Conservation (phyloP, 1,140 invertebrate species). For the Carcinoscorpius rotundicauda region DNA sequence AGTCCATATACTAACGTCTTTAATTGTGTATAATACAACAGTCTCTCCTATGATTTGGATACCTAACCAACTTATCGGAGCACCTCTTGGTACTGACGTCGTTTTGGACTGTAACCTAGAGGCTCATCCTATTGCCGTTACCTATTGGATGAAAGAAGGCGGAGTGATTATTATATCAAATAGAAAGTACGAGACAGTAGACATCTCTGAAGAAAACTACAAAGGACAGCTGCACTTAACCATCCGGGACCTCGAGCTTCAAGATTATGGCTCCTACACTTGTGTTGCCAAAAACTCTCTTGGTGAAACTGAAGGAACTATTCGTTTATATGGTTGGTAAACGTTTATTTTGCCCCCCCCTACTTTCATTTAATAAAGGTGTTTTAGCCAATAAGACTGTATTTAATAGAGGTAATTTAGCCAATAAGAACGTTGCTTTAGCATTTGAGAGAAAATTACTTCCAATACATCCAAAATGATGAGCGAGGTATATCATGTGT, state of each 20-base stretch:
- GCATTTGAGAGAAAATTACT: too few species aligned
- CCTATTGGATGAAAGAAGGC: slow-evolving; percentile 25
- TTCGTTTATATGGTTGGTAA: slow-evolving; percentile 73
- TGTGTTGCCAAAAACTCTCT: slow-evolving; percentile 86
- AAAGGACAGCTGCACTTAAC: slow-evolving; percentile 23
- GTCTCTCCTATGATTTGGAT: slow-evolving; percentile 39
- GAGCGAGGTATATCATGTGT: too few species aligned
- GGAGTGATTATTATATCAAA: slow-evolving; percentile 14
- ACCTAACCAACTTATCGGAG: slow-evolving; percentile 37
- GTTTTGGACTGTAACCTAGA: slow-evolving; percentile 35
- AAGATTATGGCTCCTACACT: slow-evolving; percentile 72
- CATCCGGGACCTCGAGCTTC: slow-evolving; percentile 17
- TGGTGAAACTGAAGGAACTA: slow-evolving; percentile 81
- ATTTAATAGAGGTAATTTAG: too few species aligned
- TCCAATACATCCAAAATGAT: too few species aligned
- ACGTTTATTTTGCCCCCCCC: too few species aligned
- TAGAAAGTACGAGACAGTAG: slow-evolving; percentile 9
- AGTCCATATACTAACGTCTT: too few species aligned
- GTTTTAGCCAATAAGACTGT: too few species aligned
- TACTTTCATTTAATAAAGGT: too few species aligned
- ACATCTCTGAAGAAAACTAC: slow-evolving; percentile 14
- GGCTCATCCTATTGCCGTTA: slow-evolving; percentile 22
- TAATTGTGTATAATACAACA: slow-evolving; percentile 19
- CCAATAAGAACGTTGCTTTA: too few species aligned
- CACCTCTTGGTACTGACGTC: slow-evolving; percentile 33